Conservation (phyloP, 1,140 invertebrate genomes). For the Littorina saxatilis region DNA sequence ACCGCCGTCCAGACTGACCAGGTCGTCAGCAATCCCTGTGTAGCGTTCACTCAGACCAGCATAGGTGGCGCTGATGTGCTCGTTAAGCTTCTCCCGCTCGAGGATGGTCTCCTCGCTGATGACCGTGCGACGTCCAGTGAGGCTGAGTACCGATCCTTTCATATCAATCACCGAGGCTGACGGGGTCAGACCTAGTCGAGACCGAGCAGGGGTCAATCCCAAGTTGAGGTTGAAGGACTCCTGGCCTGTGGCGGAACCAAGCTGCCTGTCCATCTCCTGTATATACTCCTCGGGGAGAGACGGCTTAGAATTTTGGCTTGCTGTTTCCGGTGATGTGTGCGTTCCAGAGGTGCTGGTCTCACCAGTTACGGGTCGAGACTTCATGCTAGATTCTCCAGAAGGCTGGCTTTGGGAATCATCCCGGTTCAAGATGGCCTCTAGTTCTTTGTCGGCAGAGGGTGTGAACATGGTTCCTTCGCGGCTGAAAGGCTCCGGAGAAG, state of each 20-base stretch:
- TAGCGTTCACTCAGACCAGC: conserved; percentile 59
- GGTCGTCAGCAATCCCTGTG: conserved; percentile 54
- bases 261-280: conserved; percentile 29
- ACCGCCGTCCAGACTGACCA: conserved; percentile 56
- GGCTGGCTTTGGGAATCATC: conserved; percentile 14
- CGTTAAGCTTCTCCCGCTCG: conserved; percentile 63
- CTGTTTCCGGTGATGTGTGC: conserved; percentile 24
- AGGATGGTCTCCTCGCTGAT: conserved; percentile 60
- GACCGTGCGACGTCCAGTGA: conserved; percentile 40
- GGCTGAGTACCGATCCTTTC: neutral
- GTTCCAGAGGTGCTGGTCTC: conserved; percentile 43
- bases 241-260: neutral
- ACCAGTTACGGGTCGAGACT: conserved; percentile 44
- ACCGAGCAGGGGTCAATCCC: neutral
- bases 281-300: conserved; percentile 33
- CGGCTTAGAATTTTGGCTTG: conserved; percentile 26
- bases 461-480: conserved; percentile 60
- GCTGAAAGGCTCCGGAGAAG: conserved; percentile 30
- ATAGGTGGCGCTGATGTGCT: conserved; percentile 57
- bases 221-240: conserved; percentile 27
- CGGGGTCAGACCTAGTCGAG: neutral
- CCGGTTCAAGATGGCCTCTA: conserved; percentile 53
- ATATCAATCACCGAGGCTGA: neutral
- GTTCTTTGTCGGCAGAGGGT: conserved; percentile 65
- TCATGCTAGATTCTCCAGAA: conserved; percentile 25